Conservation (phyloP, 2,888 invertebrate genomes). For the Dolichomitus sp. region DNA sequence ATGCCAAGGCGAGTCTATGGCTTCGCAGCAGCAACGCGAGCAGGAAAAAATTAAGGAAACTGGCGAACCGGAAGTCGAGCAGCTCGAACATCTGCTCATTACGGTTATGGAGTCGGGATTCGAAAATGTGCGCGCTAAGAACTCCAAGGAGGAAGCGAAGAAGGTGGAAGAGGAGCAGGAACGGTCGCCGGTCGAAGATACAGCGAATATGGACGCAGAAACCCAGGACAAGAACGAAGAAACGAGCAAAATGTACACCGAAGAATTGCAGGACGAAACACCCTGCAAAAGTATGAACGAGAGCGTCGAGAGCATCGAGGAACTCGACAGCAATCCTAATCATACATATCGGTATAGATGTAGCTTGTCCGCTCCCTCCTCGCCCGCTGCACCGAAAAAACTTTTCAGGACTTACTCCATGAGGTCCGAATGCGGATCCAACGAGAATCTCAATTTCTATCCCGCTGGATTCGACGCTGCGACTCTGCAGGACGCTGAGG, state of each 20-base stretch:
- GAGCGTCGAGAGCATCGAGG: slow-evolving; percentile 40
- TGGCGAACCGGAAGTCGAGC: slow-evolving; percentile 79
- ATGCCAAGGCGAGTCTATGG: slow-evolving; percentile 24
- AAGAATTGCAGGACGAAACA: slow-evolving; percentile 15
- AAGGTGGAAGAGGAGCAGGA: slow-evolving; percentile 56
- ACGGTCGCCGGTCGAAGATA: slow-evolving; percentile 35
- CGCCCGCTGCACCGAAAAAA: slow-evolving; percentile 77
- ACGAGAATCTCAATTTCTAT: slow-evolving; percentile 79
- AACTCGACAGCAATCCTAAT: slow-evolving; percentile 53
- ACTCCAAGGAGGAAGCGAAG: slow-evolving; percentile 51
- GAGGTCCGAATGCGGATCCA: slow-evolving; percentile 79
- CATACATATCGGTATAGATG: slow-evolving; percentile 79
- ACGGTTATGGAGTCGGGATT: slow-evolving; percentile 82
- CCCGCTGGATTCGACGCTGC: slow-evolving; percentile 78
- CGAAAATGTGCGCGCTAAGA: slow-evolving; percentile 50
- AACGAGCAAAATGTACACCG: slow-evolving; percentile 42
- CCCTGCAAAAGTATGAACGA: slow-evolving; percentile 37
- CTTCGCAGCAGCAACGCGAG: slow-evolving; percentile 5
- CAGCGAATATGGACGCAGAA: slow-evolving; percentile 16
- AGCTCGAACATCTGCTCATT: slow-evolving; percentile 79
- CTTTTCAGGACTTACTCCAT: slow-evolving; percentile 74
- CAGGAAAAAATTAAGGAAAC: slow-evolving; percentile 63
- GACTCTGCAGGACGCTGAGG: slow-evolving; percentile 80
- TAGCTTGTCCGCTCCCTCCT: slow-evolving; percentile 81
- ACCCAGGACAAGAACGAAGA: slow-evolving; percentile 54